Evolutionary conservation across 2,888 invertebrate genomes (phyloP), one percentile per base, ranked within the genome.

Genomic region (Tipula helvola): DNA sequence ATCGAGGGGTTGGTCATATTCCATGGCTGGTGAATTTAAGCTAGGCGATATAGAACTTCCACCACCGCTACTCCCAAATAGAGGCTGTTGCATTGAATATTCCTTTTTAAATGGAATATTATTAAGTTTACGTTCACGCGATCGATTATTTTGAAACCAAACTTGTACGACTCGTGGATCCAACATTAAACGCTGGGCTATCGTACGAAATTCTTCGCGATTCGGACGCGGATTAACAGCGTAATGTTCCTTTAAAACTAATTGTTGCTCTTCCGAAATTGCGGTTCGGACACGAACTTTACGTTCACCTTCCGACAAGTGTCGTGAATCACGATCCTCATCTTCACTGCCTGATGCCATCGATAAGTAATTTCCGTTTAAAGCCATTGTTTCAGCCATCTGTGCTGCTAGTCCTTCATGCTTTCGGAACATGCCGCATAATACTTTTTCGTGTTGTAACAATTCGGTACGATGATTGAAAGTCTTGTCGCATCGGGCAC

Each of bases 101-200:
- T 85, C 41, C 42, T 85, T 85, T 18, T 42, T 85, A 44, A 85
- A 85, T 3, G 92, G 90, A 85, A 90, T 89, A 88, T 92, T 93
- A 52, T 93, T 93, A 91, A 94, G 91, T 88, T 97, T 94, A 85
- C 97, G 94, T 90, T 97, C 97, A 86, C 97, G 93, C 0, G 98
- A 98, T 88, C 98, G 94, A 88, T 97, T 97, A 91, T 98, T 98
- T 92, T 98, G 98, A 91, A 98, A 98, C 98, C 98, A 98, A 5
- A 98, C 98, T 93, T 98, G 96, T 3, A 96, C 96, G 1, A 97
- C 96, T 87, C 97, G 93, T 83, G 95, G 95, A 87, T 95, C 95
- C 89, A 95, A 94, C 86, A 95, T 95, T 83, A 95, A 93, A 87
- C 93, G 93, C 28, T 96, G 94, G 2, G 98, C 98, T 89, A 99